A percentile compares a stretch with the other conserved stretches of the same genome.
phyloP scores from a whole-genome alignment of 2,888 invertebrate genomes.

The Amblyteles armatorius region DNA sequence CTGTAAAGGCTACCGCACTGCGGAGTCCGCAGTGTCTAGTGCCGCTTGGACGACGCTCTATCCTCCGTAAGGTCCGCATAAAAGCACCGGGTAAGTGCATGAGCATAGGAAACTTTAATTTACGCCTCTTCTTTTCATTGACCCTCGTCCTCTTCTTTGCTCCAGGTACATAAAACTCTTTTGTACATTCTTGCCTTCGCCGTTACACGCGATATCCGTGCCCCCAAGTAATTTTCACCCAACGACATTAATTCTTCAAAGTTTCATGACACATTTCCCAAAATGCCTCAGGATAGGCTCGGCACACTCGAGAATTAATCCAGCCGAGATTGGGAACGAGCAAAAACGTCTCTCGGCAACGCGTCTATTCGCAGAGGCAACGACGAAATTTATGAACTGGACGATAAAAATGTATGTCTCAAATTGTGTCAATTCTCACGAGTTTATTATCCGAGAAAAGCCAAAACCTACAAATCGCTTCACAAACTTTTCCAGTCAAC shows the following conservation, averaged over 20 bases:
- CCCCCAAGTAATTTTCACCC: constrained; percentile 36
- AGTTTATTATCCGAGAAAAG: too few species aligned
- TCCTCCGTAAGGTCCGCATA: constrained; percentile 18
- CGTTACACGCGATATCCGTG: background rate
- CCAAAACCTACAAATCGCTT: too few species aligned
- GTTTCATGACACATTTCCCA: constrained; percentile 11
- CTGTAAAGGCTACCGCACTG: constrained; percentile 48
- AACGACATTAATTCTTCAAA: constrained; percentile 32
- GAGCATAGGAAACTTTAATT: constrained; percentile 44
- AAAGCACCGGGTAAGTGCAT: constrained; percentile 20
- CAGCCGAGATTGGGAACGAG: constrained; percentile 23
- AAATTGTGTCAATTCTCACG: background rate
- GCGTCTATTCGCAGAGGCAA: background rate
- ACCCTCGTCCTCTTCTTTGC: background rate
- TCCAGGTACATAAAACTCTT: background rate
- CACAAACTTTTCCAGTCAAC: too few species aligned
- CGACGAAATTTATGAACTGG: background rate
- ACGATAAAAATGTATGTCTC: background rate
- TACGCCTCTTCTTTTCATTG: constrained; percentile 14
- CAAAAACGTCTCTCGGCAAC: background rate
- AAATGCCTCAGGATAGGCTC: constrained; percentile 27
- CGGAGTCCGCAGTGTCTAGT: constrained; percentile 40
- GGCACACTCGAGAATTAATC: constrained; percentile 34
- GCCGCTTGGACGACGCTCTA: constrained; percentile 2
- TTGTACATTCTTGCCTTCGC: background rate